Base-by-base conservation (phyloP, 2,888 invertebrate genomes). In the Zaprionus lineosus region DNA sequence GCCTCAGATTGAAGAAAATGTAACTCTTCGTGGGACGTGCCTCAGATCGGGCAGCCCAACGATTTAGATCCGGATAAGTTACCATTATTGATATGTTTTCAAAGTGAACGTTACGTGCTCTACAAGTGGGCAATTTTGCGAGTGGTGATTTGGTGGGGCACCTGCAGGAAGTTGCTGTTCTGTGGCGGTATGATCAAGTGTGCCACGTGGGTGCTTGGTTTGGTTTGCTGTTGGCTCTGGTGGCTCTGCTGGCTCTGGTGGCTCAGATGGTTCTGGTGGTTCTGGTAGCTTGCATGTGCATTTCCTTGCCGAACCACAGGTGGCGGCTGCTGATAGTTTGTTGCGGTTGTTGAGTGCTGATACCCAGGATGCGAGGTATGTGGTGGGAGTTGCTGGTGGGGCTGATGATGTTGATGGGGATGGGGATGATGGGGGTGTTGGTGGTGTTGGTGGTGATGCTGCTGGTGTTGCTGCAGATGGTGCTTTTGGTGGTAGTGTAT, bases 401-500 rank as follows among this genome's bases (percentile, higher is more conserved):
- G 48, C 4, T 56, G 60, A 0, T 44, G 72, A 0, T 55, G 52
- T 1, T 70, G 72, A 0, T 46, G 63, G 15, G 37, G 62, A n/a
- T 52, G 44, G 2, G 18, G 58, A 1, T 12, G 12, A 4, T 15
- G 59, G 53, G 0, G 52, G 55, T 12, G n/a, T n/a, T 56, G 55
- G 0, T 50, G 51, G 0, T 74, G 74, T 1, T 66, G 56, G 0
- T 59, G 58, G 3, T 60, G 62, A 0, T 59, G 71, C 0, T 52
- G 62, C 2, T 74, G 76, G 3, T 63, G 70, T 0, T 55, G 65
- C 0, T 74, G 73, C 1, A 71, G 76, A 0, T 79, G 77, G 18
- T 78, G 78, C 14, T 79, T 79, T 14, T 87, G 86, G 18, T 84
- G 86, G 44, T 90, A 90, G 26, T 88, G 88, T 52, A 90, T 90